Base-by-base conservation (phyloP, 2,888 invertebrate species). In the Rambutsinella grinnellia region DNA sequence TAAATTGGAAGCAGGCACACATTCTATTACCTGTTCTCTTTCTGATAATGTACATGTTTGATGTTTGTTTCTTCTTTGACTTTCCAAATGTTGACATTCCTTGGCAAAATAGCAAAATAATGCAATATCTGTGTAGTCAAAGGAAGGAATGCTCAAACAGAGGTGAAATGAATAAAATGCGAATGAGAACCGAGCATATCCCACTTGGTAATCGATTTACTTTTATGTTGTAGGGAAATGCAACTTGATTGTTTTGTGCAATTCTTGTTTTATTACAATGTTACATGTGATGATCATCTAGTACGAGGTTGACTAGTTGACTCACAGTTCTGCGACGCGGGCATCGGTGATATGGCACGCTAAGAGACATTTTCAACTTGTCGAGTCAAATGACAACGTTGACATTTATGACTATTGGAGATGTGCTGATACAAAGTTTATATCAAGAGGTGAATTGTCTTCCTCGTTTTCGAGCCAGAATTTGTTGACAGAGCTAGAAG, bases 101-200 rank as follows among this genome's bases (percentile, higher is more conserved):
- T 69, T 69, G 69, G 69, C 69, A 69, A 61, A 62, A 17, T 44
- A 28, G 53, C 58, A 47, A 60, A 61, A 61, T n/a, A 28, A 23
- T 23, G 36, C 36, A 36, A 36, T 36, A 36, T 36, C 36, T 36
- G 36, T n/a, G n/a, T 13, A 36, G 36, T 36, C 36, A 36, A 36
- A 36, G 36, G 5, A 36, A 36, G 13, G 13, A 36, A 36, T 8
- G 13, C 6, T 13, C 36, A 36, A 8, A 13, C 36, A 36, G 13
- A 36, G 13, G 36, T 8, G 36, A 36, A 36, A 36, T 36, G 36
- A 36, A 36, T 36, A 36, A 36, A 36, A 36, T 36, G n/a, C 36
- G 36, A 36, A 36, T 36, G 36, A 13, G 36, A 36, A 36, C 13
- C 6, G 36, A 36, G 13, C 36, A 36, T 36, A 36, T 5, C 36